phyloP scores from a whole-genome alignment of 2,888 invertebrate genomes.

The Synanthedon andrenaeformis region DNA sequence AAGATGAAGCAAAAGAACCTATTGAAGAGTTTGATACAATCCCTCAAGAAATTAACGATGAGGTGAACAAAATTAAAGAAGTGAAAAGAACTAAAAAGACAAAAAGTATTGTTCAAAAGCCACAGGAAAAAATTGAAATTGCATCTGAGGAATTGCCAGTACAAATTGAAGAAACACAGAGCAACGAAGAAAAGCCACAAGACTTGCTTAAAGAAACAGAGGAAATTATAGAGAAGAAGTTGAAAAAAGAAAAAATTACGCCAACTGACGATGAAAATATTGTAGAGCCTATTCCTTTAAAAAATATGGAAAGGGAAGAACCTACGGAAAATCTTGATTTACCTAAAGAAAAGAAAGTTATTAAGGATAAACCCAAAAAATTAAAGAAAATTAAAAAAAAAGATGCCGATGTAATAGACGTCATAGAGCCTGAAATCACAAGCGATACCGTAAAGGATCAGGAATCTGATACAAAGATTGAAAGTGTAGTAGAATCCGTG shows the following conservation, averaged over 20 bases:
- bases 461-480: too few relatives aligned
- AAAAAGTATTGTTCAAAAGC: neutral
- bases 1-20: neutral
- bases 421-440: neutral
- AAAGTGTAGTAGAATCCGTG: too few relatives aligned
- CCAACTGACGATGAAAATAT: too few relatives aligned
- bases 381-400: neutral
- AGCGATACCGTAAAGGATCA: too few relatives aligned
- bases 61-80: neutral
- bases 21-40: neutral
- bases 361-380: neutral
- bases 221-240: too few relatives aligned
- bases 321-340: too few relatives aligned
- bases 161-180: neutral
- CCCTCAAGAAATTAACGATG: neutral
- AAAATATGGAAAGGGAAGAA: too few relatives aligned
- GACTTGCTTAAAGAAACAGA: neutral
- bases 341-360: neutral
- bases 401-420: neutral
- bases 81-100: neutral
- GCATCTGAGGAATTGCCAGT: neutral
- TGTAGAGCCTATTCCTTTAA: neutral
- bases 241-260: too few relatives aligned
- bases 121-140: neutral
- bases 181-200: neutral